phyloP scores from a whole-genome alignment of 2,113 vertebrate species.

The Mesocricetus auratus region DNA sequence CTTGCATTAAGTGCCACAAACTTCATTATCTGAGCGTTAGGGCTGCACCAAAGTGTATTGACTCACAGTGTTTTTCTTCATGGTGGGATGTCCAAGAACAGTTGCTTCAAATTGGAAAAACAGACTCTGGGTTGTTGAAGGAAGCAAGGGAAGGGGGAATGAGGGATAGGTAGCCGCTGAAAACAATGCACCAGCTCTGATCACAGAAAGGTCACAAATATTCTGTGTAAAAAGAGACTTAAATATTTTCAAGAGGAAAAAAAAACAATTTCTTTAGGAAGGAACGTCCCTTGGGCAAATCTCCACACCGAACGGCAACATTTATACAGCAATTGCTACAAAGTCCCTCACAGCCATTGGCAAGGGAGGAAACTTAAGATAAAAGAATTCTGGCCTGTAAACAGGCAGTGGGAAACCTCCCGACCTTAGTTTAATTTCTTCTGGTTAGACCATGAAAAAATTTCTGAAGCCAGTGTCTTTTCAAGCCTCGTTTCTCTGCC shows the following conservation, averaged over 20 bases:
- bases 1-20: conserved; percentile 36
- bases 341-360: not conserved
- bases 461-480: conserved; percentile 68
- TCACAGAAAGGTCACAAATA: conserved; percentile 51
- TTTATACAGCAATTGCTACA: conserved; percentile 50
- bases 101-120: conserved; percentile 71
- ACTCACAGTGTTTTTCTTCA: conserved; percentile 74
- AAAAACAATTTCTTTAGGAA: conserved; percentile 66
- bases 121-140: conserved; percentile 43
- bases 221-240: conserved; percentile 63
- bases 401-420: conserved; percentile 64
- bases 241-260: conserved; percentile 56
- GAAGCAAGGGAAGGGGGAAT: not conserved
- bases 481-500: conserved; percentile 52
- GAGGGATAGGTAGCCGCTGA: not conserved
- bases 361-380: conserved; percentile 59
- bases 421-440: conserved; percentile 66
- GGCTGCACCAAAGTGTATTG: conserved; percentile 60
- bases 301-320: conserved; percentile 68
- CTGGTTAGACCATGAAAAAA: conserved; percentile 68
- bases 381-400: conserved; percentile 52
- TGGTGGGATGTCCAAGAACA: conserved; percentile 62
- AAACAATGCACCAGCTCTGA: conserved; percentile 64
- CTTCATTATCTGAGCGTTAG: conserved; percentile 64
- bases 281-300: conserved; percentile 54